A percentile compares a stretch with the other conserved stretches of the same genome.
Evolutionary conservation across 2,797 vertebrate species (phyloP).

Genomic region (Acanthiza pusilla): DNA sequence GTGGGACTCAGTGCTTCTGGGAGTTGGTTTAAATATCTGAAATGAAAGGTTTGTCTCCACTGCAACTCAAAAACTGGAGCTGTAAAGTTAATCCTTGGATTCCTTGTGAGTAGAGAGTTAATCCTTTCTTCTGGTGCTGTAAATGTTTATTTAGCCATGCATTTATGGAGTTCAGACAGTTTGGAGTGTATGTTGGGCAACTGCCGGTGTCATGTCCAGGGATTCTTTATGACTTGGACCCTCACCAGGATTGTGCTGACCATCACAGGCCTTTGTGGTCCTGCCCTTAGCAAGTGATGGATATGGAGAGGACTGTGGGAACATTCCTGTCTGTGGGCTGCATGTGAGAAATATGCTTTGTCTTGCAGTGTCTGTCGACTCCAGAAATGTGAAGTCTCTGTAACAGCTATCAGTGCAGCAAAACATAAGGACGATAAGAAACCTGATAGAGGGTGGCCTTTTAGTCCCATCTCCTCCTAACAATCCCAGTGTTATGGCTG

Average conservation of each 20-base stretch:
- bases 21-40: neutral
- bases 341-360: conserved; percentile 10
- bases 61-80: neutral
- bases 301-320: conserved; percentile 50
- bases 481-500: neutral
- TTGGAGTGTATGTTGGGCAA: neutral
- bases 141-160: neutral
- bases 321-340: conserved; percentile 24
- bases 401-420: neutral
- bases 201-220: neutral
- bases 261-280: neutral
- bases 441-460: neutral
- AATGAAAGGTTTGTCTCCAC: neutral
- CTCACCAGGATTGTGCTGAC: neutral
- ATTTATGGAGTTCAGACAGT: neutral
- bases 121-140: neutral
- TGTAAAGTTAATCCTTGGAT: neutral
- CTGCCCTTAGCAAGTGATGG: neutral
- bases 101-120: neutral
- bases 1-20: neutral
- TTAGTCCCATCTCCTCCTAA: neutral
- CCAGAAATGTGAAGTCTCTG: neutral
- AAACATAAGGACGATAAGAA: neutral
- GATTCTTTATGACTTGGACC: conserved; percentile 12
- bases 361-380: neutral